Evolutionary conservation across 2,113 vertebrate species (phyloP).

Genomic region (Accipiter cooperii): DNA sequence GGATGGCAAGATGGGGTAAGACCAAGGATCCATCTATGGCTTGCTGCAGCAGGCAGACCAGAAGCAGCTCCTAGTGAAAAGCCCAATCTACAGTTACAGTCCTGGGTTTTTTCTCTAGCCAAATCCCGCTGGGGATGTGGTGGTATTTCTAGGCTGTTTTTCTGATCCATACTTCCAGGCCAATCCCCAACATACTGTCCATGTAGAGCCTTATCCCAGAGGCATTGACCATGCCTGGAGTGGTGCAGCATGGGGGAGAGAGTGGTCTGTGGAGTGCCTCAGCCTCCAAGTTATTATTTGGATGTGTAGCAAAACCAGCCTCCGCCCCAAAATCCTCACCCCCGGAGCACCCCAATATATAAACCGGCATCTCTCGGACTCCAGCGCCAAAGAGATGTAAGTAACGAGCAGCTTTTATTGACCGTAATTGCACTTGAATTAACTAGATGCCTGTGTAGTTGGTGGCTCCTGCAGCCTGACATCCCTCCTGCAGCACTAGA

Average conservation of each 20-base stretch:
- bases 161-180: neutral
- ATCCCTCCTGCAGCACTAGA: neutral
- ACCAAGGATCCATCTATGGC: neutral
- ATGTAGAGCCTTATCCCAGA: neutral
- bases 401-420: neutral
- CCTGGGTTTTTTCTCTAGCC: neutral
- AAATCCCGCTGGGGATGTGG: accelerated
- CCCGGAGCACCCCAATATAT: neutral
- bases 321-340: neutral
- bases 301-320: neutral
- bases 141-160: neutral
- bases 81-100: neutral
- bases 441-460: neutral
- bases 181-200: neutral
- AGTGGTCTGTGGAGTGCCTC: neutral
- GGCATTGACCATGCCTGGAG: neutral
- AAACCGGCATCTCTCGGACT: neutral
- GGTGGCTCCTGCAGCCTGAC: conserved; percentile 19
- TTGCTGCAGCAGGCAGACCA: neutral
- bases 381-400: neutral
- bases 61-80: neutral
- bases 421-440: neutral
- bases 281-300: neutral
- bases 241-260: neutral
- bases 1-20: neutral